phyloP scores from a whole-genome alignment of 2,113 vertebrate species.

The Mesembrinibis cayennensis region DNA sequence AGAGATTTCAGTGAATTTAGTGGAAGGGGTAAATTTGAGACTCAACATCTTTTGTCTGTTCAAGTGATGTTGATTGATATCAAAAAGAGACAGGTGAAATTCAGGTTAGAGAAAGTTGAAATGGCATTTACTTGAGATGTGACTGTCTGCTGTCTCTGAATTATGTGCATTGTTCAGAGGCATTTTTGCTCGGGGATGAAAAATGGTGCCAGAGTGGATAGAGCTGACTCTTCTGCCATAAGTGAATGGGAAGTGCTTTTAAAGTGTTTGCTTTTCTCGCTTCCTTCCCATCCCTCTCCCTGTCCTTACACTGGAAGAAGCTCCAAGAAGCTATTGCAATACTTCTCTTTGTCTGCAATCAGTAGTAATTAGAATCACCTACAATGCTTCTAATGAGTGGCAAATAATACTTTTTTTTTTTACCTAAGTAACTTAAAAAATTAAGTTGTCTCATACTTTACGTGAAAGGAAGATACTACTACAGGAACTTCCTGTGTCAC shows the following conservation, averaged over 20 bases:
- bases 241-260: not conserved
- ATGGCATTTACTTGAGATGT: not conserved
- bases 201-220: not conserved
- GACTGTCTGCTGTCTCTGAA: not conserved
- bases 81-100: not conserved
- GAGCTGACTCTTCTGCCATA: not conserved
- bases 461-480: not conserved
- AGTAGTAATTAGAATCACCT: not conserved
- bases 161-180: not conserved
- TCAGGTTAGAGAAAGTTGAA: not conserved
- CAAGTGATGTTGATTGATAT: not conserved
- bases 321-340: not conserved
- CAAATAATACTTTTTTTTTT: not conserved
- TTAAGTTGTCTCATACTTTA: not conserved
- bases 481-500: not conserved
- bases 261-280: not conserved
- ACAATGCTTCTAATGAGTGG: not conserved
- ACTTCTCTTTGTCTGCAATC: not conserved
- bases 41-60: not conserved
- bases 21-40: not conserved
- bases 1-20: not conserved
- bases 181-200: not conserved
- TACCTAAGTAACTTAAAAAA: not conserved
- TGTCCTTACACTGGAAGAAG: not conserved
- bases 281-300: not conserved